phyloP scores from a whole-genome alignment of 2,113 vertebrate species.

The Sylvia atricapilla region DNA sequence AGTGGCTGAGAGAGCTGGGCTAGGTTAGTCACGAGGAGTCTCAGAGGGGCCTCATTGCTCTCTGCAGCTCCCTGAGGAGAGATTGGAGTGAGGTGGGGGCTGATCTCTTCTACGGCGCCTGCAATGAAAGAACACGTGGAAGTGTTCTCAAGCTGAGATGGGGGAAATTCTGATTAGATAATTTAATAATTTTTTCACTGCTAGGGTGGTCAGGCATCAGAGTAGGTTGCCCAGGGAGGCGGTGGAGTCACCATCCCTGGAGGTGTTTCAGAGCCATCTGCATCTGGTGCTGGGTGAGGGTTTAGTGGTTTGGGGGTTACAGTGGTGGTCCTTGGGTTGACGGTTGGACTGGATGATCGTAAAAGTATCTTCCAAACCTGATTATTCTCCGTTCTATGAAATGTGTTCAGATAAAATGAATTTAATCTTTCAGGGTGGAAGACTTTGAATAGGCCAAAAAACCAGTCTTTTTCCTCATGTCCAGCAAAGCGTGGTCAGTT shows the following conservation, averaged over 20 bases:
- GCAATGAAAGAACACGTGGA: background rate
- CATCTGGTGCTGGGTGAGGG: background rate
- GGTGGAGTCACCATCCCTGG: background rate
- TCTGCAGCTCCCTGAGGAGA: background rate
- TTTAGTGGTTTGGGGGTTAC: background rate
- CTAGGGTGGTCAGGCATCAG: background rate
- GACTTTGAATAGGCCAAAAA: background rate
- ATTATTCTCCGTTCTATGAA: background rate
- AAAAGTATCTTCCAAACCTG: background rate
- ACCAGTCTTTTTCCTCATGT: accelerated
- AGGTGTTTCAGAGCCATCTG: background rate
- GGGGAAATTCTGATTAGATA: background rate
- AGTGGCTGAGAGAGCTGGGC: background rate
- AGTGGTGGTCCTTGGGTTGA: background rate
- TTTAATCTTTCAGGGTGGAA: background rate
- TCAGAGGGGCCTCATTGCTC: background rate
- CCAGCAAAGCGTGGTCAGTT: background rate
- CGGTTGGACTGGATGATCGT: accelerated
- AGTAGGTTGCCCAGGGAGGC: background rate
- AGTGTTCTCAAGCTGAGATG: background rate
- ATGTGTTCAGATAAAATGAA: background rate
- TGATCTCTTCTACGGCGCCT: accelerated
- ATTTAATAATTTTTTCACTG: background rate
- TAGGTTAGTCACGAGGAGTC: background rate
- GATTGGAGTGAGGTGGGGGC: background rate